These are phyloP conservation scores for Iphiclides podalirius DNA, from an alignment of 2,888 invertebrate species.

Conservation along the genomic window DNA sequence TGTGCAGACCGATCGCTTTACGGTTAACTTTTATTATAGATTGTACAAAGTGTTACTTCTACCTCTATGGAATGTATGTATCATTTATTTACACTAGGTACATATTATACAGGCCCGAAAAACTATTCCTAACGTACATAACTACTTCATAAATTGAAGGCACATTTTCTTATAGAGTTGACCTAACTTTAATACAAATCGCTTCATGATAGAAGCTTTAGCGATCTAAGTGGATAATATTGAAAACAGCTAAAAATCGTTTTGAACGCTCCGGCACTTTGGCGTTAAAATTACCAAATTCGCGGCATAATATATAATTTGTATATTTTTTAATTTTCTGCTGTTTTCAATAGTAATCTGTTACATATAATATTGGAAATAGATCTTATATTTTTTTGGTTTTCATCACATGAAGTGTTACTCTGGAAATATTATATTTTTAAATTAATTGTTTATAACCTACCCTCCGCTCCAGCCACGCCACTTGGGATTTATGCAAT, in stretches of 20 bases:
- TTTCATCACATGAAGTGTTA: constrained; percentile 73
- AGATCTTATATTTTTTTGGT: constrained; percentile 62
- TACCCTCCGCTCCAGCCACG: constrained; percentile 52
- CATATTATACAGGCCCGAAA: constrained; percentile 51
- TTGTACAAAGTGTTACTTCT: constrained; percentile 21
- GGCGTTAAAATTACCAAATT: constrained; percentile 19
- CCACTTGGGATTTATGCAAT: constrained; percentile 29
- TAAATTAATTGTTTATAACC: constrained; percentile 36
- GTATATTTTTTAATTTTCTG: constrained; percentile 8
- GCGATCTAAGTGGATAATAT: constrained; percentile 18
- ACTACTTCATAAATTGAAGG: constrained; percentile 72
- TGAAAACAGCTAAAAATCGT: constrained; percentile 7
- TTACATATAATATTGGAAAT: constrained; percentile 31
- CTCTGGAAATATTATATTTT: constrained; percentile 62
- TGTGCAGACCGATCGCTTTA: constrained; percentile 10
- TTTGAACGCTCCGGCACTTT: constrained; percentile 27
- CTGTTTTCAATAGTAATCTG: constrained; percentile 28
- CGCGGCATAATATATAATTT: not conserved
- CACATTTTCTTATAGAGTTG: constrained; percentile 70
- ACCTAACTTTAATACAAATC: constrained; percentile 46
- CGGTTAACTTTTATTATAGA: constrained; percentile 6
- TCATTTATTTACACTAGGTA: constrained; percentile 44
- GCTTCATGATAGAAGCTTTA: constrained; percentile 29
- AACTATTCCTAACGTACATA: constrained; percentile 50
- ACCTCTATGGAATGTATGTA: constrained; percentile 37